Evolutionary conservation across 2,113 vertebrate species (phyloP), one percentile per base, ranked within the genome.

Genomic region (Forbesichthys agassizii): DNA sequence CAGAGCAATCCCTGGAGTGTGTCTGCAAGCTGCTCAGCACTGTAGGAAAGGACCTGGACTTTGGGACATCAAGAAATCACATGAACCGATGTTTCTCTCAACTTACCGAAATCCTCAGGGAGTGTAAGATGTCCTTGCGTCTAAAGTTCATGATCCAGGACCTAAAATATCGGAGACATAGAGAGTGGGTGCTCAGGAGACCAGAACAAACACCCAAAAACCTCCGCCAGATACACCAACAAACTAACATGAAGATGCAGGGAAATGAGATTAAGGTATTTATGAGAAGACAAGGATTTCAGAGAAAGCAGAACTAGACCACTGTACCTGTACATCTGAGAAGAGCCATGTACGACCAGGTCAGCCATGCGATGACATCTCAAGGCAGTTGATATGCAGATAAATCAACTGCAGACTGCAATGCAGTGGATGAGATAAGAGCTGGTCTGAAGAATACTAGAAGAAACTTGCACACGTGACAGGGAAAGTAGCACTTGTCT

Each of bases 21-120:
- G 91, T 99, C 56, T 99, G 98, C 85, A 93, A 96, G 81, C 91
- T 99, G 54, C 94, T 99, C 66, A 98, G 95, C 10, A 99, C 98
- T 84, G 98, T 99, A 4, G 98, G 98, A 90, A 99, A 97, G 77
- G 98, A 99, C 87, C 90, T 99, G 10, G 98, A 99, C 91, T 99
- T 99, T 33, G 96, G 98, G 83, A 99, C 98, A 78, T 97, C 98
- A 69, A 99, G 98, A 95, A 96, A 97, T 68, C 97, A 97, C 13
- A 99, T 98, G 96, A 97, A 98, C 88, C 97, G 98, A 88, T 99
- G 98, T 86, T 99, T 99, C 84, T 94, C 96, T 91, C 97, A 99
- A 85, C 98, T 99, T 96, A 97, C 96, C 79, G 98, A 99, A 92
- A 98, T 99, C 4, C 96, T 99, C 66, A 99, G 98, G 82, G 97